These are phyloP conservation scores for Petrolisthes cinctipes DNA, from an alignment of 2,888 invertebrate genomes.

Conservation along the genomic window DNA sequence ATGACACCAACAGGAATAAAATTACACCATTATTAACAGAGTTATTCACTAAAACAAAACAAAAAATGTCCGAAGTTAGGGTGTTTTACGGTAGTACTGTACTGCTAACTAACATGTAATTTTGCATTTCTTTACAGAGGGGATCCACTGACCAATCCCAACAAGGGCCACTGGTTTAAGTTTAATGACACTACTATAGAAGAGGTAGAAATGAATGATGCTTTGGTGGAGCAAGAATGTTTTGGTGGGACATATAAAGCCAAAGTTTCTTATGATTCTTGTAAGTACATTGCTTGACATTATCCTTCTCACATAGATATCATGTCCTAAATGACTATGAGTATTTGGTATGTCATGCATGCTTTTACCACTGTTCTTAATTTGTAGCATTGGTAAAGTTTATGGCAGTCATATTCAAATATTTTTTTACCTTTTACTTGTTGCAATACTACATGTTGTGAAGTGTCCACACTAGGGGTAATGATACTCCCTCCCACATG, in stretches of 20 bases:
- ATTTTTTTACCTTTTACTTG: neutral
- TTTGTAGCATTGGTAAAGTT: neutral
- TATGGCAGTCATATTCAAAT: neutral
- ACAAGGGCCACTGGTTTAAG: constrained; percentile 72
- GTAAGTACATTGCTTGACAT: constrained; percentile 65
- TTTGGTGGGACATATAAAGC: constrained; percentile 73
- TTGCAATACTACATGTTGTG: no score
- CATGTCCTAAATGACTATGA: no score
- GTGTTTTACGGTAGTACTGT: no score
- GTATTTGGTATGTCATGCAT: neutral
- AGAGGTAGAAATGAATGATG: constrained; percentile 72
- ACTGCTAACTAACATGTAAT: no score
- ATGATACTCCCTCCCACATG: no score
- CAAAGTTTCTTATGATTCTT: constrained; percentile 70
- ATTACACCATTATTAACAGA: no score
- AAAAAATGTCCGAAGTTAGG: no score
- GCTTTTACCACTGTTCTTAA: neutral
- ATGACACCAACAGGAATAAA: no score
- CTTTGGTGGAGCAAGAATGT: constrained; percentile 71
- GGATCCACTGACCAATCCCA: constrained; percentile 69
- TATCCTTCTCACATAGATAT: no score
- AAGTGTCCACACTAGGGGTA: no score
- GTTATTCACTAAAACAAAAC: no score
- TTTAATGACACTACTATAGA: constrained; percentile 73
- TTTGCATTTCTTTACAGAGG: constrained; percentile 68